phyloP scores from a whole-genome alignment of 2,888 invertebrate species.

The Hemicrepidius hirtus region DNA sequence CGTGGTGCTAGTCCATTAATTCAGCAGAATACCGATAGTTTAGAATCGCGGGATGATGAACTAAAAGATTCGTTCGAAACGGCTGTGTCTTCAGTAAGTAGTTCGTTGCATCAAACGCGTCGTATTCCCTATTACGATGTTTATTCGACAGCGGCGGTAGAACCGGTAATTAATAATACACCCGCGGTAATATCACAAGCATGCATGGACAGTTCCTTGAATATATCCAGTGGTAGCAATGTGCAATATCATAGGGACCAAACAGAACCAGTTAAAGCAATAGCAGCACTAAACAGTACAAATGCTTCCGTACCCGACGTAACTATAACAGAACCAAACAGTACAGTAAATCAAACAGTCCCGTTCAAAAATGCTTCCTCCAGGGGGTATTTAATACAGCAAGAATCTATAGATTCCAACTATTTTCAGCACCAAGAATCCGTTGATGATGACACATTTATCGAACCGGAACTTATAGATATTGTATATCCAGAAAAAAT shows the following conservation, averaged over 20 bases:
- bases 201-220: constrained; percentile 51
- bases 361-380: constrained; percentile 54
- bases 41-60: constrained; percentile 75
- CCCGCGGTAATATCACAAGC: constrained; percentile 54
- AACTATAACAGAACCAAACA: constrained; percentile 62
- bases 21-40: constrained; percentile 74
- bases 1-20: constrained; percentile 68
- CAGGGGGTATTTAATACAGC: constrained; percentile 71
- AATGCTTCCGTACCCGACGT: constrained; percentile 58
- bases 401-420: constrained; percentile 71
- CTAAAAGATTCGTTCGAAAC: constrained; percentile 76
- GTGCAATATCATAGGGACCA: constrained; percentile 68
- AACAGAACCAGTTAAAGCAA: constrained; percentile 64
- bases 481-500: constrained; percentile 47
- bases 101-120: constrained; percentile 68
- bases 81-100: constrained; percentile 72
- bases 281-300: constrained; percentile 59
- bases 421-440: constrained; percentile 55
- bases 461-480: constrained; percentile 16
- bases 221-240: constrained; percentile 57
- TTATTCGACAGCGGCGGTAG: constrained; percentile 57
- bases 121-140: constrained; percentile 51
- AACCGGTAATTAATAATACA: constrained; percentile 56
- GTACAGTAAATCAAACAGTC: constrained; percentile 47
- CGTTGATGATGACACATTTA: constrained; percentile 33